Base-by-base conservation (phyloP, 2,888 invertebrate genomes). In the Nomada lathburiana region DNA sequence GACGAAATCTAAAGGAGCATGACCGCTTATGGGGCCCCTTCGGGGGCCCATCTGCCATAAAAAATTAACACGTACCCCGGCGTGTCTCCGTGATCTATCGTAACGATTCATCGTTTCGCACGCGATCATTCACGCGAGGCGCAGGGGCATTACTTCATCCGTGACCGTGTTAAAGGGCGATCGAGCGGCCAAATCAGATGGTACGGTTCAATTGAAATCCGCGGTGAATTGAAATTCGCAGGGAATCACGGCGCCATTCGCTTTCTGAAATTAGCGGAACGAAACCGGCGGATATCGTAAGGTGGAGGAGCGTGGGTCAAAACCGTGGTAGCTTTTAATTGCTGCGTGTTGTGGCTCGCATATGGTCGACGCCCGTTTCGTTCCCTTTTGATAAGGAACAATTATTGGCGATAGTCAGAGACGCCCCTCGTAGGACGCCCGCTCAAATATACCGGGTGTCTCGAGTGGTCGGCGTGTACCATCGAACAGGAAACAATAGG, bases 351-450 rank as follows among this genome's bases (percentile, higher is more conserved):
- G 72, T 69, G 79, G 65, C 64, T 83, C 87, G 67, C 85, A 86
- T 87, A 88, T 83, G 88, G 88, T 81, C 84, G 82, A 76, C 80
- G 86, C 87, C 85, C 76, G 85, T 71, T 70, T 82, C 85, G 77
- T 77, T 89, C 82, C 80, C 80, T 79, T 80, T 89, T 82, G 89
- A 88, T 88, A 88, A 89, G 81, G 86, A 82, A 88, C 89, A 84
- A 89, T 88, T 88, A 88, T 88, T 83, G 87, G 57, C 86, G 88
- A 88, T 89, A 89, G 80, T 74, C 75, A 55, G 79, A 84, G 82
- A 89, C 88, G 84, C 88, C 88, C 88, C 81, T 86, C 64, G 55
- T 53, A 68, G 81, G 71, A 84, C 80, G 84, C 80, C 77, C 65
- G 77, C 57, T 79, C 62, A 67, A 78, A 79, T 80, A 71, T 85